A percentile compares a stretch with the other conserved stretches of the same genome.
phyloP scores from a whole-genome alignment of 2,797 vertebrate species.

The Semaprochilodus insignis region DNA sequence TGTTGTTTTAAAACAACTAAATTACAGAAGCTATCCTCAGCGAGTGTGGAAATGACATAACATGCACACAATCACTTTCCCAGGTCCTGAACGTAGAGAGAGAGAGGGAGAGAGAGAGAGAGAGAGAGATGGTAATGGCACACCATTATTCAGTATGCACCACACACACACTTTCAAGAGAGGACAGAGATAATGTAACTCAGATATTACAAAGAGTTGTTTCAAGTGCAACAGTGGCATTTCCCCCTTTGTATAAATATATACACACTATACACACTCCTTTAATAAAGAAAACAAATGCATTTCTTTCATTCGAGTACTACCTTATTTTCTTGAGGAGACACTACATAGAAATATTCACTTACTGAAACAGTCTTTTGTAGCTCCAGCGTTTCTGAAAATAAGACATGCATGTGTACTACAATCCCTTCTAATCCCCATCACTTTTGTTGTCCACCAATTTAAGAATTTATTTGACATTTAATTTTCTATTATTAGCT shows the following conservation, averaged over 20 bases:
- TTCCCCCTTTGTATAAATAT: slow-evolving; percentile 13
- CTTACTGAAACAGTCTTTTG: slow-evolving; percentile 23
- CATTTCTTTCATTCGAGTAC: slow-evolving; percentile 41
- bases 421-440: not conserved
- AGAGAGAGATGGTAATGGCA: slow-evolving; percentile 60
- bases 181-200: slow-evolving; percentile 56
- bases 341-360: slow-evolving; percentile 43
- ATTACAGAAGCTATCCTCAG: slow-evolving; percentile 70
- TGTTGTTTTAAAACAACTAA: slow-evolving; percentile 74
- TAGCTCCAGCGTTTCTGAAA: not conserved
- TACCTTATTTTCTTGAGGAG: slow-evolving; percentile 41
- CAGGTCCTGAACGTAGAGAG: slow-evolving; percentile 50
- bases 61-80: slow-evolving; percentile 55
- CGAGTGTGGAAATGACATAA: slow-evolving; percentile 69
- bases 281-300: slow-evolving; percentile 53
- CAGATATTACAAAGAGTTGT: slow-evolving; percentile 59
- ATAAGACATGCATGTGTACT: not conserved
- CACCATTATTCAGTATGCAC: slow-evolving; percentile 56
- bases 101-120: slow-evolving; percentile 38
- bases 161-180: slow-evolving; percentile 53
- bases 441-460: not conserved
- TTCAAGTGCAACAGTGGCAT: slow-evolving; percentile 55
- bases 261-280: not conserved
- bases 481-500: no score
- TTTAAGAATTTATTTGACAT: not conserved